A percentile compares a stretch with the other conserved stretches of the same genome.
These are phyloP conservation scores for Odocoileus virginianus DNA, from an alignment of 2,113 vertebrate genomes.

Conservation along the genomic window DNA sequence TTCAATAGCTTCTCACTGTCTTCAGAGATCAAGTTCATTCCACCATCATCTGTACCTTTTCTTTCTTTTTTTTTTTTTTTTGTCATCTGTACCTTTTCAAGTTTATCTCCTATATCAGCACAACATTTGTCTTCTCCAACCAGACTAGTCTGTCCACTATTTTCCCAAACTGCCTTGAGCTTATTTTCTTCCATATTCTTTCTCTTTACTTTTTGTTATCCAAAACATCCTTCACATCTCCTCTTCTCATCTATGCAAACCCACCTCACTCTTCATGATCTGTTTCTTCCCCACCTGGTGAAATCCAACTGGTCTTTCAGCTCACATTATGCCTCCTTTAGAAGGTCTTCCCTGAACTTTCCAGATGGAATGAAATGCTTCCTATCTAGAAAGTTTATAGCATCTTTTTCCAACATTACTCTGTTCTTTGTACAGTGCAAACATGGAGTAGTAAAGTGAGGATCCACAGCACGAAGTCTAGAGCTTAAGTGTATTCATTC, in stretches of 20 bases:
- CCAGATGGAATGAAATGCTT: not conserved
- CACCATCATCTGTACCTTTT: not conserved
- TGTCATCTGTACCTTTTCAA: not conserved
- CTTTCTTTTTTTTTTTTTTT: too few relatives aligned
- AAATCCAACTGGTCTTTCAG: not conserved
- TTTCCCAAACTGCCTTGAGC: not conserved
- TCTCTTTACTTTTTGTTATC: not conserved
- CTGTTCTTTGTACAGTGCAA: not conserved
- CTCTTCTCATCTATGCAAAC: not conserved
- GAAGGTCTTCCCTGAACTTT: not conserved
- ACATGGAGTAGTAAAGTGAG: not conserved
- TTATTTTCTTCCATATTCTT: not conserved
- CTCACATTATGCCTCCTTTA: not conserved
- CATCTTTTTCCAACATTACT: not conserved
- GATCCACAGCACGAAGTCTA: not conserved
- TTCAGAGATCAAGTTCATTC: not conserved
- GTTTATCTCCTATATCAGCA: not conserved
- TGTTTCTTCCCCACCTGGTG: not conserved
- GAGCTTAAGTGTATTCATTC: not conserved
- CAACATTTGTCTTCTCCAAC: not conserved
- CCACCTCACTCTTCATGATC: not conserved
- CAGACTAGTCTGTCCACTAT: not conserved
- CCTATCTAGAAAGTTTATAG: not conserved
- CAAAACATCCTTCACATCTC: not conserved
- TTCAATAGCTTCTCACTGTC: not conserved